Base-by-base conservation (phyloP, 2,797 vertebrate genomes). In the Gymnopithys bicolor region DNA sequence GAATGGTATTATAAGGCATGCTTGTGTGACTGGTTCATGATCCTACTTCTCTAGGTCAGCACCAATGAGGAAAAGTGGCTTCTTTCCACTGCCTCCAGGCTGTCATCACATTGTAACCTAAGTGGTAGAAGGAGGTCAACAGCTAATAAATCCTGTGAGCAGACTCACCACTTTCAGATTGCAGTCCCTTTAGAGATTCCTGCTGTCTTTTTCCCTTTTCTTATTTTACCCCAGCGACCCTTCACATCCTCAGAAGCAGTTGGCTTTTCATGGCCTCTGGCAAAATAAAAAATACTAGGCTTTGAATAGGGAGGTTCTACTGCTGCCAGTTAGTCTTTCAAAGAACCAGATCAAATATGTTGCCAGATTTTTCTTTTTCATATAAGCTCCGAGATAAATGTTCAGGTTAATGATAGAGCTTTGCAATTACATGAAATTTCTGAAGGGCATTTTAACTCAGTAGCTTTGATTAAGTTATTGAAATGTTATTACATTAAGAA, bases 81-180 rank as follows among this genome's bases (percentile, higher is more conserved):
- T 96, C 43, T 87, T 25, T 90, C 33, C 59, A 78, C 51, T 3
- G 2, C 80, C 0, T 0, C 41, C 51, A 70, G 78, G 33, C 91
- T 93, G 90, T 93, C 96, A 95, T 93, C 85, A 76, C 5, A 0
- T 95, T 96, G 94, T 62, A 93, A 77, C 62, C 45, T 73, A 91
- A 90, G 48, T 83, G 53, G 91, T 74, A 52, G 70, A 84, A 84
- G 37, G 43, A 90, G 89, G 82, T 94, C 83, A 93, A 80, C 63
- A 89, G 79, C 85, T 93, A 95, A 97, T 95, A 95, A 96, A 96
- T 96, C 83, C 75, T 77, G 19, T 51, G 84, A 95, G 78, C 80
- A 94, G 73, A 71, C 80, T 84, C 74, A 62, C 83, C 33, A 23
- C 66, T 89, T 97, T 81, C 64, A 87, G 59, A 81, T 52, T 92